phyloP scores from a whole-genome alignment of 2,888 invertebrate species.

The Melinaea marsaeus region DNA sequence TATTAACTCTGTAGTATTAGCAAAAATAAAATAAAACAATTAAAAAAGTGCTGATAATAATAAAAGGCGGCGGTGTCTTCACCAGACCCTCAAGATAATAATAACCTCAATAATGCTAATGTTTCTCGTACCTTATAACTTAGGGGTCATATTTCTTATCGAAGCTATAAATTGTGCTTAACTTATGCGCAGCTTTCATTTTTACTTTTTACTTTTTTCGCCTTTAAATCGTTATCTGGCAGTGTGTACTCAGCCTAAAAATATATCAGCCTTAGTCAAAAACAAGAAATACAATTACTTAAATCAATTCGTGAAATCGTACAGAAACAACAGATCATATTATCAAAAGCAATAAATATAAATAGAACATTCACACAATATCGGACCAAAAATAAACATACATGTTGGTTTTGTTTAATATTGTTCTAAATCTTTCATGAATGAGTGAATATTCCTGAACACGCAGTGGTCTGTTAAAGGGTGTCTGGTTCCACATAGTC shows the following conservation, averaged over 20 bases:
- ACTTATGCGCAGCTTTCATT: slow-evolving; percentile 8
- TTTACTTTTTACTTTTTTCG: not conserved
- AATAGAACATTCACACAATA: too few species aligned
- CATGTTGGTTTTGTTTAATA: not conserved
- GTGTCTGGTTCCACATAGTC: too few species aligned
- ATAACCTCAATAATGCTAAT: slow-evolving; percentile 6
- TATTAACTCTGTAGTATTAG: too few species aligned
- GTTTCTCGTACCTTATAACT: not conserved
- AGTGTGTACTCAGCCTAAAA: too few species aligned
- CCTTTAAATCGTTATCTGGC: not conserved
- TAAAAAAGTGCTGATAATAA: not conserved
- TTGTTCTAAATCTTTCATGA: not conserved
- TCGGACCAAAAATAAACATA: too few species aligned
- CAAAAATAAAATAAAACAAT: not conserved
- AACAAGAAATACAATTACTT: too few species aligned
- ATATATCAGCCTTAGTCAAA: too few species aligned
- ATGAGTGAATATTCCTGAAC: too few species aligned
- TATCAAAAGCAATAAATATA: too few species aligned
- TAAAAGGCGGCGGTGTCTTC: not conserved
- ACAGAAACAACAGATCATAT: too few species aligned
- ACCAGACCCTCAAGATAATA: not conserved
- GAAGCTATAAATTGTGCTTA: slow-evolving; percentile 13
- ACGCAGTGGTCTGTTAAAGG: too few species aligned
- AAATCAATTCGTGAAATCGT: too few species aligned
- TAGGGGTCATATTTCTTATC: slow-evolving; percentile 16